Conservation (phyloP, 37 sponge, comb jelly and placozoan species). For the Crambe crambe region DNA sequence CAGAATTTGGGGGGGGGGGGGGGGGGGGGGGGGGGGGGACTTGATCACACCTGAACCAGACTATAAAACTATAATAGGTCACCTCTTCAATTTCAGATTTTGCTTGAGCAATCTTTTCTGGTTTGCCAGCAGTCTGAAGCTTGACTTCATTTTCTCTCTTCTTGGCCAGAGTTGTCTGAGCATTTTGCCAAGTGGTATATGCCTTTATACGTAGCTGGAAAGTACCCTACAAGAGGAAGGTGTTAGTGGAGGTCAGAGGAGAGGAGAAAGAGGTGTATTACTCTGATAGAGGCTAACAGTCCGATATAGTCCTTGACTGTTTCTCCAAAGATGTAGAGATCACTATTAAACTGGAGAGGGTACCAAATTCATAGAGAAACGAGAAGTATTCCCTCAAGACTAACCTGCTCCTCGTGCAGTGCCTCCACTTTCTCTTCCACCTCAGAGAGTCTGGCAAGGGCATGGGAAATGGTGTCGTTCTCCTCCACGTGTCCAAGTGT, state of each 20-base stretch:
- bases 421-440: conserved; percentile 89
- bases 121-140: conserved; percentile 76
- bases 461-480: conserved; percentile 80
- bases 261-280: no score
- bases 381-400: neutral
- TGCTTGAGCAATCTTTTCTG: conserved; percentile 79
- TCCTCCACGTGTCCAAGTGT: conserved; percentile 75
- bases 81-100: conserved; percentile 86
- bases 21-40: no score
- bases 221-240: conserved; percentile 40
- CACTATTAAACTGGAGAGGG: conserved; percentile 49
- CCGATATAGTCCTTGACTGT: conserved; percentile 89
- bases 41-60: neutral
- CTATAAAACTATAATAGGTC: neutral
- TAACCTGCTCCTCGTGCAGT: conserved; percentile 81
- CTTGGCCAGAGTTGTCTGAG: conserved; percentile 85
- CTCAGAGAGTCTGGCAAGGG: conserved; percentile 89
- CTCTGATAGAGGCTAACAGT: conserved; percentile 80
- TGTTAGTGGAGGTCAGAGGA: no score
- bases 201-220: conserved; percentile 86
- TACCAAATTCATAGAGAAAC: no score
- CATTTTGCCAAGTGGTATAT: conserved; percentile 68
- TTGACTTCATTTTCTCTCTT: conserved; percentile 91
- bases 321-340: conserved; percentile 91
- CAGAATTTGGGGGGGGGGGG: no score